Evolutionary conservation across 2,888 invertebrate genomes (phyloP).

Genomic region (Thyatira batis): DNA sequence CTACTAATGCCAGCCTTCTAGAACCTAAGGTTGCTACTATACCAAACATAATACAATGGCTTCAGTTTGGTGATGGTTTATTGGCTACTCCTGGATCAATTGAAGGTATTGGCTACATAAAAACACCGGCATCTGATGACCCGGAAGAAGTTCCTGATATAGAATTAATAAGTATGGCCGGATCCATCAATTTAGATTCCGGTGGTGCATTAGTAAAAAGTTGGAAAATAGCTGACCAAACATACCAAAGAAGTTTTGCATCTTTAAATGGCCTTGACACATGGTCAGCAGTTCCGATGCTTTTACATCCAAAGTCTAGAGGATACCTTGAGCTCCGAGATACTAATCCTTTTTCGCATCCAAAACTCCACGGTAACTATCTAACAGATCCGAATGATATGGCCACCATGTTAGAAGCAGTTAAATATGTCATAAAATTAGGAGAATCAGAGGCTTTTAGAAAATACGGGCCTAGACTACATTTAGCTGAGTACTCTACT

Average conservation of each 20-base stretch:
- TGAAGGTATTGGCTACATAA: no score
- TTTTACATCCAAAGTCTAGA: constrained; percentile 84
- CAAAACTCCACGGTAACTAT: constrained; percentile 86
- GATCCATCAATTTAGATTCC: constrained; percentile 39
- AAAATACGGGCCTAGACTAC: constrained; percentile 75
- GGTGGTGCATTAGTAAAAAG: constrained; percentile 11
- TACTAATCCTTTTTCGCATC: constrained; percentile 85
- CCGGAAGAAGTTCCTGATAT: constrained; percentile 82
- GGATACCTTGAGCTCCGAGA: constrained; percentile 83
- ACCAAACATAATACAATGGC: constrained; percentile 77
- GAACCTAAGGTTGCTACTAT: constrained; percentile 66
- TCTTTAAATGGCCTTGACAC: constrained; percentile 71
- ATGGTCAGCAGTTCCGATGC: constrained; percentile 82
- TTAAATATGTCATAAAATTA: constrained; percentile 69
- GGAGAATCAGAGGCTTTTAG: constrained; percentile 79
- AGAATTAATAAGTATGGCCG: constrained; percentile 83
- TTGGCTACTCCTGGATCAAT: constrained; percentile 19
- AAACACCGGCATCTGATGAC: constrained; percentile 60
- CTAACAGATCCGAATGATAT: constrained; percentile 81
- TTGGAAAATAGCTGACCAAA: constrained; percentile 17
- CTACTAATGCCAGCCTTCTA: constrained; percentile 85
- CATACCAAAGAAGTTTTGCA: constrained; percentile 64
- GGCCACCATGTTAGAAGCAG: constrained; percentile 67
- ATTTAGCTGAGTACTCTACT: constrained; percentile 78
- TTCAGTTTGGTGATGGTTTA: constrained; percentile 66